phyloP scores from a whole-genome alignment of 1,140 invertebrate species.

The Watersipora subatra region DNA sequence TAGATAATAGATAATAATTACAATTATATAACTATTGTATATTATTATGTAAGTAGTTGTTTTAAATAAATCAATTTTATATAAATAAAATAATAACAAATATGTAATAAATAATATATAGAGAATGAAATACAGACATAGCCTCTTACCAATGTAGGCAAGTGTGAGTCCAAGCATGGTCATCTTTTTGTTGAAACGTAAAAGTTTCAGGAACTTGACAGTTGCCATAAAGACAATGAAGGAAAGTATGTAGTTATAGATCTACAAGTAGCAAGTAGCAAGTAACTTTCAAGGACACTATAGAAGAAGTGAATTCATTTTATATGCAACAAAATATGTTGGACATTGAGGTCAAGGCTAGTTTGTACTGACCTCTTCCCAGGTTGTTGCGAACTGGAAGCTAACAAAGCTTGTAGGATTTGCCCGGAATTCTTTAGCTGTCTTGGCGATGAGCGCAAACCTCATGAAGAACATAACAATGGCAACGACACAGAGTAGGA shows the following conservation, averaged over 20 bases:
- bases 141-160: slow-evolving; percentile 13
- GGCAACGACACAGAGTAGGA: slow-evolving; percentile 21
- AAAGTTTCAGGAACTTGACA: slow-evolving; percentile 36
- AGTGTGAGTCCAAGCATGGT: slow-evolving; percentile 18
- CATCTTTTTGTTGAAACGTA: slow-evolving; percentile 37
- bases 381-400: neutral
- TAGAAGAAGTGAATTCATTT: neutral
- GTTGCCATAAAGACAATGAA: slow-evolving; percentile 37
- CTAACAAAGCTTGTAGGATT: slow-evolving; percentile 13
- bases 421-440: slow-evolving; percentile 16
- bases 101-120: too few species aligned
- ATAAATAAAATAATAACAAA: too few species aligned
- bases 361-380: too few species aligned
- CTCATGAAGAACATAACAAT: slow-evolving; percentile 24
- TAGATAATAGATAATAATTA: too few species aligned
- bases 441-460: slow-evolving; percentile 8
- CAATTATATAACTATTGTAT: too few species aligned
- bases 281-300: neutral
- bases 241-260: slow-evolving; percentile 17
- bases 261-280: neutral
- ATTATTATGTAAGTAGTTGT: too few species aligned
- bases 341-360: neutral
- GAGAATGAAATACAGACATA: too few species aligned
- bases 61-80: too few species aligned
- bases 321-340: neutral